Evolutionary conservation across 1,140 invertebrate genomes (phyloP), one percentile per base, ranked within the genome.

Genomic region (Planococcus citri): DNA sequence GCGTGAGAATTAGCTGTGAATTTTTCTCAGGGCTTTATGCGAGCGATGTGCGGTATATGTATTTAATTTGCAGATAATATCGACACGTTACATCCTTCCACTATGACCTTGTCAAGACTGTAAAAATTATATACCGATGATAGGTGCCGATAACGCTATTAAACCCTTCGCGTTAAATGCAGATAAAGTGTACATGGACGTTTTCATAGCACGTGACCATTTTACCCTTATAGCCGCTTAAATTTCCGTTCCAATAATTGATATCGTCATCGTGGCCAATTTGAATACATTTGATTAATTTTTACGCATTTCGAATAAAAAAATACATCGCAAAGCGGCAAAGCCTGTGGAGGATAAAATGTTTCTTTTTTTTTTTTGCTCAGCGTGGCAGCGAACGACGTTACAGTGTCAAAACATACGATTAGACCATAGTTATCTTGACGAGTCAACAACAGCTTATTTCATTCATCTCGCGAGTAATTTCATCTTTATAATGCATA

Each of bases 21-120:
- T 27, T 64, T 64, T 25, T 64, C 10, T 64, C 60, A 27, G 25
- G 20, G 20, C n/a, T 27, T 64, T 64, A 64, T 24, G 20, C 60
- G 60, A 64, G 22, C 60, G 20, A 2, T 27, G 25, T 51, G 41
- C n/a, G 41, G 41, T 51, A 64, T 64, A 64, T 64, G 60, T 64
- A 64, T 64, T 64, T 64, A 64, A 64, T 64, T 64, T 64, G 60
- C 60, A 64, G 60, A 64, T 64, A 64, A 64, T 25, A 64, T 64
- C 60, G 60, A 64, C 60, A 64, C 60, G 60, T 25, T 64, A 64
- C 60, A 64, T 24, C 20, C 21, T 64, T 51, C 41, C 41, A 64
- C 10, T 64, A 27, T 64, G 60, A 64, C 60, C 60, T 64, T 64
- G 60, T 64, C 22, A 25, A 25, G 60, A 64, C 22, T 64, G 60